Base-by-base conservation (phyloP, 2,888 invertebrate genomes). In the Parnassius mnemosyne region DNA sequence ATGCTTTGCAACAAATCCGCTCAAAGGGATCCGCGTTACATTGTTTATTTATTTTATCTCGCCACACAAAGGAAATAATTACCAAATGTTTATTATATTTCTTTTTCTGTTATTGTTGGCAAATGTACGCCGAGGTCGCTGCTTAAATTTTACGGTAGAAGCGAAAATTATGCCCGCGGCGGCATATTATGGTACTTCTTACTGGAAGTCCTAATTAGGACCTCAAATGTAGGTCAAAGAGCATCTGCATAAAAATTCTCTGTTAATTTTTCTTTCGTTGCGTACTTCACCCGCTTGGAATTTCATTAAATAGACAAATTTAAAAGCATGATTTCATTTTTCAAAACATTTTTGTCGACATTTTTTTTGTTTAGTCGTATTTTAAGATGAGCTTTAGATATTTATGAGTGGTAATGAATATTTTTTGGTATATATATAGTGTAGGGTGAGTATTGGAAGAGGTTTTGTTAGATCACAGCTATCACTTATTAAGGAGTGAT, bases 171-270 rank as follows among this genome's bases (percentile, higher is more conserved):
- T 20, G 58, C 62, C 44, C 50, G 62, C 53, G 58, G 57, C 62
- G 54, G 44, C 57, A 59, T 20, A 46, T 46, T 46, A 51, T 59
- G 42, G 41, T 52, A 63, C 59, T 59, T 52, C 55, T 56, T 52
- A 53, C 53, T 52, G 43, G 53, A 46, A 60, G 43, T 43, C 59
- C 63, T 63, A 63, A 63, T 63, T 63, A 63, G 63, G 44, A 56
- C 56, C 62, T 59, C 56, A 52, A 63, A 63, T 63, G 11, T 63
- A 63, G 63, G 63, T 63, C 60, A 56, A 49, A 60, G 54, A 47
- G 55, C 47, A 49, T 20, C 55, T 49, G 56, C 60, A 60, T 47
- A 44, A 63, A 60, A 63, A 60, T 56, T 42, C 25, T 12, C 43
- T 49, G 20, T 25, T 52, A 52, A 54, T 60, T 42, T 41, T 53